These are phyloP conservation scores for Panulirus ornatus DNA, from an alignment of 1,140 invertebrate genomes.

Conservation along the genomic window DNA sequence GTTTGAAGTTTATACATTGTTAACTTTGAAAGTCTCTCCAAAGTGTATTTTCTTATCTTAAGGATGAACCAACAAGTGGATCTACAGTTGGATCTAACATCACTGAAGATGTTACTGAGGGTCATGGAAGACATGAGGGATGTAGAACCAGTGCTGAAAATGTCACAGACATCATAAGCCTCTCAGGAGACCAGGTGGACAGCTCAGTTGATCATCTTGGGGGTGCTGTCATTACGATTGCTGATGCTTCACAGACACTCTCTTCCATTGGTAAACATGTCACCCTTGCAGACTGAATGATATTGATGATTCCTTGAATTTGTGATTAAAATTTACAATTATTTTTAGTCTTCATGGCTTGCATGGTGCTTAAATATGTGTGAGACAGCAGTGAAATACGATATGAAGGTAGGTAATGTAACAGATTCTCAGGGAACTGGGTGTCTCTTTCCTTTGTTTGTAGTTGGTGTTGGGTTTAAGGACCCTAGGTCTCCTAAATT, in stretches of 20 bases:
- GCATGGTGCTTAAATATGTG: no score
- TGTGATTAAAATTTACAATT: no score
- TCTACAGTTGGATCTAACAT: neutral
- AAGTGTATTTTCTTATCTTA: neutral
- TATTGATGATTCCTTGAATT: no score
- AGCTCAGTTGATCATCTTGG: slow-evolving; percentile 15
- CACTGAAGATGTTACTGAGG: no score
- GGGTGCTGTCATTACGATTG: slow-evolving; percentile 37
- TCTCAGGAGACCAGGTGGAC: slow-evolving; percentile 39
- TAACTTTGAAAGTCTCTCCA: no score
- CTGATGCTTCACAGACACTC: slow-evolving; percentile 39
- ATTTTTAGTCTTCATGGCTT: no score
- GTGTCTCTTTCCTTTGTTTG: no score
- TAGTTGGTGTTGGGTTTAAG: no score
- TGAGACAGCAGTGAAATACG: no score
- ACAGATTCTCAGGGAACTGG: no score
- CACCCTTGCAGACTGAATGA: neutral
- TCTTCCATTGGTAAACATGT: slow-evolving; percentile 27
- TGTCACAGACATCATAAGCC: slow-evolving; percentile 39
- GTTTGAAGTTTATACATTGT: no score
- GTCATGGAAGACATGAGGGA: neutral
- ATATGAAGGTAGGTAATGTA: no score
- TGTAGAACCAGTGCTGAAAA: slow-evolving; percentile 13
- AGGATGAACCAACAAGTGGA: neutral
- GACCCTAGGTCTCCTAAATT: neutral